Evolutionary conservation across 2,797 vertebrate genomes (phyloP).

Genomic region (Anguilla pacifica): DNA sequence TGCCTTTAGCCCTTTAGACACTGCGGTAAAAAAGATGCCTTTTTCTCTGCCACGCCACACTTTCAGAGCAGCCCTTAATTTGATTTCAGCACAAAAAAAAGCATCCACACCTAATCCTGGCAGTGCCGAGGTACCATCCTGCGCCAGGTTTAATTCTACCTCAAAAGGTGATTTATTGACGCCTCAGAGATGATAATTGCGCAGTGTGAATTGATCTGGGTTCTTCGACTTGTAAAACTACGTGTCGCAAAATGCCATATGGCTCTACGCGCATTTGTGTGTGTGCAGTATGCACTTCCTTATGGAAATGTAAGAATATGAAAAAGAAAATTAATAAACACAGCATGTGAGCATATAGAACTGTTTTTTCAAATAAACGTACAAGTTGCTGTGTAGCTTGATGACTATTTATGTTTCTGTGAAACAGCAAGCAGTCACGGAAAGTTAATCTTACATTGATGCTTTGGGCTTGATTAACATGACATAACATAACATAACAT

Average conservation of each 20-base stretch:
- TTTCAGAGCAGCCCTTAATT: background rate
- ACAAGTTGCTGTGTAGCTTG: background rate
- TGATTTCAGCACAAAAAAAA: background rate
- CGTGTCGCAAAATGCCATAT: background rate
- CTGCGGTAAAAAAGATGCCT: background rate
- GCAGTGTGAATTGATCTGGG: background rate
- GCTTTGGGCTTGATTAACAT: background rate
- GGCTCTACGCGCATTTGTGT: background rate
- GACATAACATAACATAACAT: no score
- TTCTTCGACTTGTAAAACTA: background rate
- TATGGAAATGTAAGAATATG: background rate
- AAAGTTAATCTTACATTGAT: background rate
- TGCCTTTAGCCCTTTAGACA: background rate
- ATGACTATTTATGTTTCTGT: background rate
- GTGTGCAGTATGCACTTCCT: background rate
- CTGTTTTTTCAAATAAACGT: background rate
- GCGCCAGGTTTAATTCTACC: background rate
- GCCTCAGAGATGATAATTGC: background rate
- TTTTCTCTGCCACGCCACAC: background rate
- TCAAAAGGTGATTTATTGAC: background rate
- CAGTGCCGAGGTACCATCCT: background rate
- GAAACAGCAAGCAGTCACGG: background rate
- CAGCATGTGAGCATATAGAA: background rate
- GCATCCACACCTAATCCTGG: background rate
- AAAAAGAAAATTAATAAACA: background rate